phyloP scores from a whole-genome alignment of 2,113 vertebrate species.

The Propithecus coquereli region DNA sequence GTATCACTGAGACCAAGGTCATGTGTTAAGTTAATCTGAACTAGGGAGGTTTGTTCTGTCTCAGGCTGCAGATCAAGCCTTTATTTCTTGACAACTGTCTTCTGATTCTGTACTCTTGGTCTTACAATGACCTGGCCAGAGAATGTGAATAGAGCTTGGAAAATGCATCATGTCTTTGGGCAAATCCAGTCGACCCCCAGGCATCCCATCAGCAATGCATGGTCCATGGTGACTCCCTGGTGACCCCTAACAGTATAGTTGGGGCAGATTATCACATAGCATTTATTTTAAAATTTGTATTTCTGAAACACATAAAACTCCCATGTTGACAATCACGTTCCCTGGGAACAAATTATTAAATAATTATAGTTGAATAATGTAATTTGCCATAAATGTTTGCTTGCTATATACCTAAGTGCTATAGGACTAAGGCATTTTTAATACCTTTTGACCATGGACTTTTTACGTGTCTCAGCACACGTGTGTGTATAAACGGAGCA shows the following conservation, averaged over 20 bases:
- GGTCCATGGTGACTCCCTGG: neutral
- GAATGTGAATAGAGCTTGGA: neutral
- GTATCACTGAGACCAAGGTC: neutral
- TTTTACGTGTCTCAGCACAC: neutral
- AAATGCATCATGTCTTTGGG: neutral
- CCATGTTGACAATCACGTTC: fast-evolving
- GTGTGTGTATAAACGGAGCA: neutral
- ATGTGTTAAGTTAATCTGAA: neutral
- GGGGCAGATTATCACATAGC: neutral
- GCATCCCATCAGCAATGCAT: fast-evolving
- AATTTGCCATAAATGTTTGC: neutral
- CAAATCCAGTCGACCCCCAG: too few species aligned
- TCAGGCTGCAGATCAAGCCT: neutral
- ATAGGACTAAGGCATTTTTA: neutral
- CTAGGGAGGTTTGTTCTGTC: neutral
- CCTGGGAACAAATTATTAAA: neutral
- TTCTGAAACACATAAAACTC: neutral
- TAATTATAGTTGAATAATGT: neutral
- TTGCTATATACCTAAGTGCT: neutral
- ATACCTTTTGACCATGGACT: neutral
- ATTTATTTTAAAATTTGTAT: neutral
- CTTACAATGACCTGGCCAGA: neutral
- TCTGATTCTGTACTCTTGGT: neutral
- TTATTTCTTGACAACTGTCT: neutral
- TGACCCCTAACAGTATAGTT: neutral